Evolutionary conservation across 2,797 vertebrate species (phyloP), one percentile per base, ranked within the genome.

Genomic region (Urocyon cinereoargenteus): DNA sequence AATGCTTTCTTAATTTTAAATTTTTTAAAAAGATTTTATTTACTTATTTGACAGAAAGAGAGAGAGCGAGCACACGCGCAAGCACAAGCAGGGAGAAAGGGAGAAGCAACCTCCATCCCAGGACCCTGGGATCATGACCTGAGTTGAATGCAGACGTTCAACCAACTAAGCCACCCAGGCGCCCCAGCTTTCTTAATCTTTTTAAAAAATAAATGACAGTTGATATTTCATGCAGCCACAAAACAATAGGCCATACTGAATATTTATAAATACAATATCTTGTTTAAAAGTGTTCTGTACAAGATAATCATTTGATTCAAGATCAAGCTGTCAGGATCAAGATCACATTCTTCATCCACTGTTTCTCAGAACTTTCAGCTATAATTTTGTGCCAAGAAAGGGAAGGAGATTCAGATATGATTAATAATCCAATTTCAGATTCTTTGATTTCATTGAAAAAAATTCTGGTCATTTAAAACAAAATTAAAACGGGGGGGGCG

Each of bases 391-490:
- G 34, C 24, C 7, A 14, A 51, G 31, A 40, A 31, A 87, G 57
- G 49, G 31, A 92, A 40, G 61, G 24, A 34, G 72, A 83, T 87
- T 86, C 61, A 89, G 83, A 82, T 68, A 81, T 24, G 61, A 86
- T 24, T 26, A 88, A 81, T 68, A 91, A 93, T 70, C 62, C 8
- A 64, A 94, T 36, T 92, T 73, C 34, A 79, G 82, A 51, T 59
- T 92, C 36, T 89, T 51, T 40, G 13, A 83, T 61, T 97, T 94
- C 49, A 64, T 77, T 92, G 70, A 68, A 73, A 82, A 94, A 82
- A 68, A 53, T 73, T 61, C 70, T 87, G 53, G 79, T 72, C 90
- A 92, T 83, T 68, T 93, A 86, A 92, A 75, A 55, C 81, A 34
- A 89, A 83, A 96, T 94, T 40, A 84, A 83, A 90, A 75, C 90